Evolutionary conservation across 1,140 invertebrate genomes (phyloP), one percentile per base, ranked within the genome.

Genomic region (Rhynchophorus ferrugineus): DNA sequence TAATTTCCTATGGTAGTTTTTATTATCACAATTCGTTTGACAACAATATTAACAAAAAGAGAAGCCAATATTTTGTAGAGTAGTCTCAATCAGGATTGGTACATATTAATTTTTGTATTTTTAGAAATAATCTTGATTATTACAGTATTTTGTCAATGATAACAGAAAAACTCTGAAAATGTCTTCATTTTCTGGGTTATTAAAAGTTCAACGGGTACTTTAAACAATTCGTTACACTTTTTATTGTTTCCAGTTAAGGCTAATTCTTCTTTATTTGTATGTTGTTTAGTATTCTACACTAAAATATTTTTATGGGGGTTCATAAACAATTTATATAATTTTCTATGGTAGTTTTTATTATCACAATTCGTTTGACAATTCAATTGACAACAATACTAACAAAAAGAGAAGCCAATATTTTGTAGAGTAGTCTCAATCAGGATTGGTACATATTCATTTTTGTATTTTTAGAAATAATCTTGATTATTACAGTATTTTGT

Each of bases 1-100:
- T n/a, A n/a, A n/a, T n/a, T n/a, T n/a, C n/a, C n/a, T n/a, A n/a
- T n/a, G n/a, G n/a, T n/a, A n/a, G n/a, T n/a, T n/a, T n/a, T n/a
- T n/a, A n/a, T n/a, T n/a, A n/a, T n/a, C n/a, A n/a, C n/a, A n/a
- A n/a, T n/a, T n/a, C n/a, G n/a, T n/a, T n/a, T n/a, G n/a, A 42
- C 16, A 46, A 0, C 8, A 46, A 7, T 21, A 53, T 13, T 7
- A 45, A 38, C 35, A 19, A 35, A 16, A 38, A 13, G 20, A 21
- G 24, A 53, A 45, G 34, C 44, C 50, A 5, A 20, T 24, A 16
- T 53, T 53, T 20, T 13, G 20, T 33, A 53, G 50, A 41, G 50
- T 43, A 14, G 36, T 53, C 9, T 53, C 50, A 6, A 46, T 53
- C n/a, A 29, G 50, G 39, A 53, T 53, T 29, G 50, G 50, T 53